Conservation (phyloP, 2,113 vertebrate genomes). For the Saiga tatarica region DNA sequence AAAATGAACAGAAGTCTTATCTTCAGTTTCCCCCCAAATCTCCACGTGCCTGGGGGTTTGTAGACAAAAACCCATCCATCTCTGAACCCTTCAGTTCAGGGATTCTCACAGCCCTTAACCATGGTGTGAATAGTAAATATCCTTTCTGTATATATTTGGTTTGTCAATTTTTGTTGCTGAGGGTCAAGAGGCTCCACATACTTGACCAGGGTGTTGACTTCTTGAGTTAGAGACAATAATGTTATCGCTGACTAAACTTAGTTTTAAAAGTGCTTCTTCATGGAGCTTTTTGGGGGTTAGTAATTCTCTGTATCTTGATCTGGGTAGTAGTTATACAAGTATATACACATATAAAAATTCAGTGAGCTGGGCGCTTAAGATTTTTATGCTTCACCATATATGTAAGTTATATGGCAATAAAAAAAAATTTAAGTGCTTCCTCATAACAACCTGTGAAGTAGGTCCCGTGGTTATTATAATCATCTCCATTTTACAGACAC, state of each 20-base stretch:
- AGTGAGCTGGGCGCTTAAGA: slow-evolving; percentile 41
- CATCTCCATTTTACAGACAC: slow-evolving; percentile 62
- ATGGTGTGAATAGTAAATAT: neutral
- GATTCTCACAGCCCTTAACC: neutral
- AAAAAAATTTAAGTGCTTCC: slow-evolving; percentile 53
- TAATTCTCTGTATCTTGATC: slow-evolving; percentile 39
- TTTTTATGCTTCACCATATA: slow-evolving; percentile 67
- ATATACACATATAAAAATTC: slow-evolving; percentile 55
- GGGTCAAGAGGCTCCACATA: neutral
- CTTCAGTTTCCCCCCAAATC: neutral
- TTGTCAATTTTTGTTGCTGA: neutral
- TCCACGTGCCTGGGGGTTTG: neutral
- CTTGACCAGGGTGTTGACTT: neutral
- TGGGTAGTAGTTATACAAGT: slow-evolving; percentile 32
- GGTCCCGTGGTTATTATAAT: slow-evolving; percentile 67
- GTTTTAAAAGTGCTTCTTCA: slow-evolving; percentile 27
- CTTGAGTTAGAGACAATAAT: neutral
- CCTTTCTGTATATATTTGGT: neutral
- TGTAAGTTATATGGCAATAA: slow-evolving; percentile 71
- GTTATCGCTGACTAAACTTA: neutral
- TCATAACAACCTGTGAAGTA: slow-evolving; percentile 66
- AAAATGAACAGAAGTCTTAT: neutral
- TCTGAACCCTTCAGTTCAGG: neutral
- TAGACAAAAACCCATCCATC: neutral
- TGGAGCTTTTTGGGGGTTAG: neutral